Evolutionary conservation across 2,888 invertebrate species (phyloP), one percentile per base, ranked within the genome.

Genomic region (Lasius platythorax): DNA sequence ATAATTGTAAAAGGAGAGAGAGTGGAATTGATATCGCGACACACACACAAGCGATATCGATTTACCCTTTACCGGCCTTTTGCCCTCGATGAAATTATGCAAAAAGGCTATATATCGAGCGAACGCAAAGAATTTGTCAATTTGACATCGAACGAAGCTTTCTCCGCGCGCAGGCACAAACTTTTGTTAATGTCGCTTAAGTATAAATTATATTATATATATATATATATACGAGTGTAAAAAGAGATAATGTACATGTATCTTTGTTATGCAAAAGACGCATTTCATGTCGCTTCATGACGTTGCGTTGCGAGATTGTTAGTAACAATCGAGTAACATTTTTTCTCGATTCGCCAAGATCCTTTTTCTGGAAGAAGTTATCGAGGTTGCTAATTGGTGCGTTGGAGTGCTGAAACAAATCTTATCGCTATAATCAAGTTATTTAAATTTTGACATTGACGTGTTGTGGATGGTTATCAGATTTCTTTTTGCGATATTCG

Each of bases 191-290:
- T 33, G 53, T 85, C 83, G 86, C 87, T 89, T 85, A 83, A 91
- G 87, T 90, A 91, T 91, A 91, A 91, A 91, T 88, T 90, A 66
- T 78, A 53, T 67, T 61, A 23, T 30, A n/a, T 53, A 53, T 53
- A 53, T 53, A n/a, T 8, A 53, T 15, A 53, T 53, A 53, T n/a
- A 53, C 84, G 89, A 88, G 91, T 93, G 91, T 93, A 93, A 93
- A 93, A 93, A 93, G 93, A 92, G 93, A 92, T 90, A 89, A 90
- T 92, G 91, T 88, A 89, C 85, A 87, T 87, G 85, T 87, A 81
- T 72, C 46, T 90, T 87, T 84, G 84, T 90, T 91, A 91, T 82
- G 88, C 88, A 92, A 92, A 92, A 92, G 90, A 92, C 92, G 91
- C 91, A 89, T 89, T 87, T 87, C 88, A 81, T 85, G 46, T 15